Conservation (phyloP, 2,888 invertebrate genomes). For the Bibio marci region DNA sequence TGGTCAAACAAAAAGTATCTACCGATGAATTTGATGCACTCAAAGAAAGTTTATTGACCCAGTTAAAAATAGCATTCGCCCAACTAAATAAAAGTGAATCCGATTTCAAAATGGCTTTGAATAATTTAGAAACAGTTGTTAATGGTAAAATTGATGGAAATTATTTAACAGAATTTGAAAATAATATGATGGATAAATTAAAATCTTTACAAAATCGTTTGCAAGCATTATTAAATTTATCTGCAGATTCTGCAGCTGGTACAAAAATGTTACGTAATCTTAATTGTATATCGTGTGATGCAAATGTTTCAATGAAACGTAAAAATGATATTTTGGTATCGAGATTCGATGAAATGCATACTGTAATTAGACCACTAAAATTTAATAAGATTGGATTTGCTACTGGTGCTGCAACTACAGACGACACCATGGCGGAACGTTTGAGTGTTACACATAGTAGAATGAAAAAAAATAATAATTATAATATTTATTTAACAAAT, state of each 20-base stretch:
- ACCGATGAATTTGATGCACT: slow-evolving; percentile 47
- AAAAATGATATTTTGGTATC: slow-evolving; percentile 32
- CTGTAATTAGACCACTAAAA: slow-evolving; percentile 22
- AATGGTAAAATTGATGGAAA: no score
- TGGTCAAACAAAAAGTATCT: slow-evolving; percentile 54
- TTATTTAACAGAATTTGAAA: no score
- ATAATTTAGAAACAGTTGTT: no score
- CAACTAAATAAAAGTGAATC: no score
- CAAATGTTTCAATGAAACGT: slow-evolving; percentile 51
- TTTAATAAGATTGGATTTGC: slow-evolving; percentile 19
- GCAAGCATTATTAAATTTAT: slow-evolving; percentile 38
- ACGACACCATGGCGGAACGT: no score
- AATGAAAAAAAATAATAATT: no score
- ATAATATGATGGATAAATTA: slow-evolving; percentile 35
- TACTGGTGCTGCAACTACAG: slow-evolving; percentile 7
- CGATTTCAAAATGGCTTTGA: no score
- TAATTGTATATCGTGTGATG: slow-evolving; percentile 62
- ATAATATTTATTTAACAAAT: no score
- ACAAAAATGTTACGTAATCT: slow-evolving; percentile 51
- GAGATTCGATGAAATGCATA: slow-evolving; percentile 33
- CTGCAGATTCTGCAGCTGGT: slow-evolving; percentile 50
- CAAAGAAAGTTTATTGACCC: no score
- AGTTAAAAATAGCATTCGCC: no score
- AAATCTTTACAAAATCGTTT: slow-evolving; percentile 42
- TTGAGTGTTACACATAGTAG: no score